Percentiles rank a stretch among this genome's conserved stretches.
phyloP scores from a whole-genome alignment of 2,888 invertebrate species.

The Belgica antarctica region DNA sequence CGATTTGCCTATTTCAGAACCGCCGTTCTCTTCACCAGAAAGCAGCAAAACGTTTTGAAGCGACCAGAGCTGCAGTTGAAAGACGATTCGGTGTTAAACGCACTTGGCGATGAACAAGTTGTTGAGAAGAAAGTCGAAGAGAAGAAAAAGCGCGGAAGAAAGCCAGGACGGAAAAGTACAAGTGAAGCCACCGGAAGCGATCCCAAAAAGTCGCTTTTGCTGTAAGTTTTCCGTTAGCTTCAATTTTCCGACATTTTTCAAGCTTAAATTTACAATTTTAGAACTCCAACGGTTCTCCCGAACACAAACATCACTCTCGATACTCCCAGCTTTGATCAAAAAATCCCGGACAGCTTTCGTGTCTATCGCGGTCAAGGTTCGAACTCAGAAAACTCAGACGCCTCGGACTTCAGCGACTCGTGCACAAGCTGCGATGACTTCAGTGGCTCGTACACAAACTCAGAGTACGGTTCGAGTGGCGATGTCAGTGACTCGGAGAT shows the following conservation, averaged over 20 bases:
- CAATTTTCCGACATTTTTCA: slow-evolving; percentile 10
- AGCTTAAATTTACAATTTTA: slow-evolving; percentile 15
- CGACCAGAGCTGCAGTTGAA: slow-evolving; percentile 49
- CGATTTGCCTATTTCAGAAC: slow-evolving; percentile 56
- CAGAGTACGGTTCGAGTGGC: slow-evolving; percentile 40
- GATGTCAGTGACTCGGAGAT: slow-evolving; percentile 27
- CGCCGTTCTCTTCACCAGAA: slow-evolving; percentile 74
- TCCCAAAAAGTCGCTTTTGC: slow-evolving; percentile 26
- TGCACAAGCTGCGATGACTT: slow-evolving; percentile 54
- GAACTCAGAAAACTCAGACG: slow-evolving; percentile 53
- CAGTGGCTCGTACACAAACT: slow-evolving; percentile 47
- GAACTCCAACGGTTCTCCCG: slow-evolving; percentile 46
- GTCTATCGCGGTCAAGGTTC: slow-evolving; percentile 57
- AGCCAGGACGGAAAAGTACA: slow-evolving; percentile 47
- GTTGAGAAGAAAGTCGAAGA: slow-evolving; percentile 6
- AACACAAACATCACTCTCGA: slow-evolving; percentile 45
- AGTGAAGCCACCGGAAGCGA: not conserved
- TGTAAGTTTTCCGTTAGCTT: slow-evolving; percentile 29
- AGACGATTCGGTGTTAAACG: slow-evolving; percentile 46
- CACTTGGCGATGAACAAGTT: not conserved
- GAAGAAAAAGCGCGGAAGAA: slow-evolving; percentile 45
- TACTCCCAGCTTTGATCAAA: slow-evolving; percentile 28
- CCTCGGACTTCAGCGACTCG: slow-evolving; percentile 52
- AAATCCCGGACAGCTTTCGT: slow-evolving; percentile 58
- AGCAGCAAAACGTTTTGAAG: slow-evolving; percentile 62